phyloP scores from a whole-genome alignment of 2,888 invertebrate species.

The Alloscopus bannaensis region DNA sequence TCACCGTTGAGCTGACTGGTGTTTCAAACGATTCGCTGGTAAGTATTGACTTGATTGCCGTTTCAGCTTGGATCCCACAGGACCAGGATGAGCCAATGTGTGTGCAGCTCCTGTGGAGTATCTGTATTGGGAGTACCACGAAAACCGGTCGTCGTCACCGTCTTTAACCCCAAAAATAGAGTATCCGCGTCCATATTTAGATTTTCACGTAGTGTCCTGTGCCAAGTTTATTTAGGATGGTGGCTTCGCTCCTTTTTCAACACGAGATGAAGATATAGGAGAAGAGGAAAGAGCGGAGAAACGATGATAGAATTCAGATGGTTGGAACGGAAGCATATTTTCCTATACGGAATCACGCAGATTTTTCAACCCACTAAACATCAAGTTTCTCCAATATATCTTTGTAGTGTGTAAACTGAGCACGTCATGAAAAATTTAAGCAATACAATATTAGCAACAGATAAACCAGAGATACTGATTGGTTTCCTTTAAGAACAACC shows the following conservation, averaged over 20 bases:
- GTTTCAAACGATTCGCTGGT: too few species aligned
- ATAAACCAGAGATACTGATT: slow-evolving; percentile 32
- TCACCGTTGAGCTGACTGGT: neutral
- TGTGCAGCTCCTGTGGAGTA: too few species aligned
- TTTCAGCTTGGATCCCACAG: too few species aligned
- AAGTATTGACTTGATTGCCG: too few species aligned
- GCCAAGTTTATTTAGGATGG: slow-evolving; percentile 67
- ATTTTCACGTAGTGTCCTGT: slow-evolving; percentile 54
- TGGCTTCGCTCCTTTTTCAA: slow-evolving; percentile 43
- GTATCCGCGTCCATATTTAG: slow-evolving; percentile 70
- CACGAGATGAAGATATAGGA: neutral
- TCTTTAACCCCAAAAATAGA: slow-evolving; percentile 68
- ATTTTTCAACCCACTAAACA: neutral
- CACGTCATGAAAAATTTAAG: neutral
- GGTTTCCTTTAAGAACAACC: slow-evolving; percentile 35
- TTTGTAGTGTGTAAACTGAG: too few species aligned
- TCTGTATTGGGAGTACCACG: slow-evolving; percentile 15
- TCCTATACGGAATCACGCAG: too few species aligned
- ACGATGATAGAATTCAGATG: neutral
- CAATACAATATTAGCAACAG: slow-evolving; percentile 7
- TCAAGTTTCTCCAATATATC: too few species aligned
- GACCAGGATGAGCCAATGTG: too few species aligned
- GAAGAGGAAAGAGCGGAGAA: neutral
- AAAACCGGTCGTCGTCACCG: slow-evolving; percentile 64
- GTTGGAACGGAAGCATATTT: neutral